phyloP scores from a whole-genome alignment of 2,888 invertebrate species.

The Protodeltote pygarga region DNA sequence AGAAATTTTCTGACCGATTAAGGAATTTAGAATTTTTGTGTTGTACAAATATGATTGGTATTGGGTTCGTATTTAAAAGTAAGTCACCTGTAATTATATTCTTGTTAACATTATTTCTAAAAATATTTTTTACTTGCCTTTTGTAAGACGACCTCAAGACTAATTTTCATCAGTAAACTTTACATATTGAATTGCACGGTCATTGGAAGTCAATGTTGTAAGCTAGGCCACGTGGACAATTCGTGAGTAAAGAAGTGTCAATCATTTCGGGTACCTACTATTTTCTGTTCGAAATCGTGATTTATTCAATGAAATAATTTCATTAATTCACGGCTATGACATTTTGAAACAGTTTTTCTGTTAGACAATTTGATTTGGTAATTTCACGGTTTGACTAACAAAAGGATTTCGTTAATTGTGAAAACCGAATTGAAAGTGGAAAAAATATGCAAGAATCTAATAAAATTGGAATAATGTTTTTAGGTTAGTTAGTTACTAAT shows the following conservation, averaged over 20 bases:
- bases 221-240: conserved; percentile 17
- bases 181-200: conserved; percentile 15
- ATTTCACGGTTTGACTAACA: conserved; percentile 32
- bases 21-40: no score
- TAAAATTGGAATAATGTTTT: no score
- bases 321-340: conserved; percentile 14
- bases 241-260: conserved; percentile 24
- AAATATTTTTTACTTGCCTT: no score
- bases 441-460: not conserved
- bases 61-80: no score
- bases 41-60: no score
- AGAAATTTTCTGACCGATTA: no score
- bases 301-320: conserved; percentile 18
- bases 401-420: conserved; percentile 12
- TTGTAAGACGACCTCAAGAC: no score
- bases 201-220: conserved; percentile 30
- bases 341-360: conserved; percentile 10
- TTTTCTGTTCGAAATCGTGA: conserved; percentile 13
- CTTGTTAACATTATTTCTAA: no score
- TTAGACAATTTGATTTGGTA: not conserved
- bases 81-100: no score
- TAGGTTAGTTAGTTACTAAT: not conserved
- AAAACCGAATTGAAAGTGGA: conserved; percentile 5
- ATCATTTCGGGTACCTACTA: conserved; percentile 12
- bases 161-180: conserved; percentile 24